Base-by-base conservation (phyloP, 2,113 vertebrate genomes). In the Pygoscelis adeliae region DNA sequence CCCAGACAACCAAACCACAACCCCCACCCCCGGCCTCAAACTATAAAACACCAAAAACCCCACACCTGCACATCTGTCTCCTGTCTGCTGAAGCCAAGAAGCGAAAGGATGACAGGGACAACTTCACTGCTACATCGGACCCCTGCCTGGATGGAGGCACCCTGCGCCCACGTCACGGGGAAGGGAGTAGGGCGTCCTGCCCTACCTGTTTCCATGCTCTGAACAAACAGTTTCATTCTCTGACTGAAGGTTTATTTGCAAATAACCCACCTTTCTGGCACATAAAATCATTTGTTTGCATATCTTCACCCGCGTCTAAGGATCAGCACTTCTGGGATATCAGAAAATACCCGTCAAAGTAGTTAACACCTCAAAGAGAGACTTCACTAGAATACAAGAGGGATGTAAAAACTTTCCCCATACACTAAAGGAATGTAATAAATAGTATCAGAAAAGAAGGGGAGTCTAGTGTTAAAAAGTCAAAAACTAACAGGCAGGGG, bases 101-200 rank as follows among this genome's bases (percentile, higher is more conserved):
- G 27, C 0, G 0, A 29, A 78, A 42, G 13, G 6, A 13, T 40
- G 44, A 8, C 40, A 63, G 20, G 10, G 44, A 55, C 30, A 85
- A 27, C 7, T 3, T 44, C 12, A 20, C 17, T 63, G 22, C 22
- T 74, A 22, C 32, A 82, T 9, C 2, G 4, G 6, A 20, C 5
- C 10, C 13, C 52, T 62, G 21, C 15, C 13, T 42, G 65, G 21
- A 32, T 5, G 32, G 15, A 62, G 15, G 10, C 27, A 50, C 22
- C 13, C 32, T 26, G 10, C 1, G 7, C 12, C 21, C 32, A 25
- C 1, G 1, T 14, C 23, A 13, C 0, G 0, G 26, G 42, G 14
- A 42, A 42, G 42, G 42, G 42, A 42, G 42, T 42, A 42, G 42
- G 42, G 42, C 14, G 42, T 42, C 74, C 70, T 65, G 38, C 29